Conservation (phyloP, 2,797 vertebrate genomes). For the Semaprochilodus insignis region DNA sequence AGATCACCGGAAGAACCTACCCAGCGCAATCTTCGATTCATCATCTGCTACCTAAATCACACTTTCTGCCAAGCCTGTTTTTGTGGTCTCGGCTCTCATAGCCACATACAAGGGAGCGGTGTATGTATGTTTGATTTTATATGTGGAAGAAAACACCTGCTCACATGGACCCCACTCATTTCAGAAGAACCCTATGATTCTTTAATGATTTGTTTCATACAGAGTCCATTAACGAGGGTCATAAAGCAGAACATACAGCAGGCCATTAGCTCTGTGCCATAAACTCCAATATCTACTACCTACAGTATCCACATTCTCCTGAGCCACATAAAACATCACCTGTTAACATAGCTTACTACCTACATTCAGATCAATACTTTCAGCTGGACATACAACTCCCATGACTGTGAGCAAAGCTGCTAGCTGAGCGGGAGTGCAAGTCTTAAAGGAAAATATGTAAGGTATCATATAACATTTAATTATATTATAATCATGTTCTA, state of each 20-base stretch:
- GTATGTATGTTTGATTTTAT: neutral
- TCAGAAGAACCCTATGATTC: neutral
- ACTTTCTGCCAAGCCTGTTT: conserved; percentile 23
- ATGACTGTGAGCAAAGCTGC: neutral
- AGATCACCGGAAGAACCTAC: conserved; percentile 6
- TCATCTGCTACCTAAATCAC: conserved; percentile 1
- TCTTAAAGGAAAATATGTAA: neutral
- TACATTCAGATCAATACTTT: conserved; percentile 9
- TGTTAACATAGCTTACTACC: conserved; percentile 16
- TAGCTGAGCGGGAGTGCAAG: neutral
- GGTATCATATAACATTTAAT: neutral
- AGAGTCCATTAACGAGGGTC: neutral
- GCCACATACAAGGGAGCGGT: neutral
- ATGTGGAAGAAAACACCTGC: neutral
- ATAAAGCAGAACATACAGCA: conserved; percentile 13
- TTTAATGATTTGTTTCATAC: neutral
- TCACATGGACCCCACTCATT: neutral
- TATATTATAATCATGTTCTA: neutral
- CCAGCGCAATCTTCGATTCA: neutral
- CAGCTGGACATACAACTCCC: neutral
- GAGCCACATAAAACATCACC: conserved; percentile 15
- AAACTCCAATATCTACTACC: conserved; percentile 1
- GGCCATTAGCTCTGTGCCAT: conserved; percentile 17
- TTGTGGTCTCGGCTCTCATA: conserved; percentile 3
- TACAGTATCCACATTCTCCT: neutral